Conservation (phyloP, 2,797 vertebrate species). For the Cyprinella venusta region DNA sequence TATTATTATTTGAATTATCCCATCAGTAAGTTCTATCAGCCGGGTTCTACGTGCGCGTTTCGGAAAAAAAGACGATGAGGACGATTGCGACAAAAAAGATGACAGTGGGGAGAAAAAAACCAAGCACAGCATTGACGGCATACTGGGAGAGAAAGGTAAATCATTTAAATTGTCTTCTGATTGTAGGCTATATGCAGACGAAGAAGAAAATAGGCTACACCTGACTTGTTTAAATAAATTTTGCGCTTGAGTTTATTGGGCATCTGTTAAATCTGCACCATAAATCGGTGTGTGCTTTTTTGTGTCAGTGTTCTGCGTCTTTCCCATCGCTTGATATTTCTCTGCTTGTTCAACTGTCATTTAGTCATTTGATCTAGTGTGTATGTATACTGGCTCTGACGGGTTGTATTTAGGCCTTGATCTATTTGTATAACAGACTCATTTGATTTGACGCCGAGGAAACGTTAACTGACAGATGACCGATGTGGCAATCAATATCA, state of each 20-base stretch:
- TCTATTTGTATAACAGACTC: constrained; percentile 84
- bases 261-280: background rate
- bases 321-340: constrained; percentile 46
- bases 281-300: constrained; percentile 20
- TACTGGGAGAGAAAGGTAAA: constrained; percentile 96
- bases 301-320: constrained; percentile 28
- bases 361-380: constrained; percentile 59
- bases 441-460: constrained; percentile 75
- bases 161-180: constrained; percentile 17
- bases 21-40: constrained; percentile 96
- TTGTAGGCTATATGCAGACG: background rate
- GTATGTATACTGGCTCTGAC: constrained; percentile 74
- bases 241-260: background rate
- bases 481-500: constrained; percentile 86
- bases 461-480: constrained; percentile 85
- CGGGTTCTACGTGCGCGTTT: constrained; percentile 95
- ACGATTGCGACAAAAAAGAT: constrained; percentile 91
- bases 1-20: constrained; percentile 38
- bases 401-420: constrained; percentile 67
- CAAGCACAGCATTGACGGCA: constrained; percentile 97
- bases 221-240: background rate
- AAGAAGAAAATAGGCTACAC: background rate
- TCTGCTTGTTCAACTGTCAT: constrained; percentile 61
- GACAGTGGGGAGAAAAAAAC: constrained; percentile 92
- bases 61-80: constrained; percentile 93